Evolutionary conservation across 2,797 vertebrate species (phyloP), one percentile per base, ranked within the genome.

Genomic region (Labeo calbasu): DNA sequence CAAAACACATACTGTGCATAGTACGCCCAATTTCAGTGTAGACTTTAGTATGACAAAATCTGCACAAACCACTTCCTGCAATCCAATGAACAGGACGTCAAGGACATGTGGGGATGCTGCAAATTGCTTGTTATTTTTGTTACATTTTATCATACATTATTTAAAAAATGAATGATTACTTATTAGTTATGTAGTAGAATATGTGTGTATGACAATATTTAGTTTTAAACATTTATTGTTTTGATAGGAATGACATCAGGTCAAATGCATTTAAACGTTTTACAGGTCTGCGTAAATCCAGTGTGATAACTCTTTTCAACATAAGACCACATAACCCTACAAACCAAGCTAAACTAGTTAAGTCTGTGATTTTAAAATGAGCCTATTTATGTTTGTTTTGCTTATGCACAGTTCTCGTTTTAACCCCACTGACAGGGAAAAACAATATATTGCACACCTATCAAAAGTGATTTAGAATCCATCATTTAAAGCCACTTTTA

Each of bases 381-480:
- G 61, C 25, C 25, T 14, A 19, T 82, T 28, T 14, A 51, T n/a
- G 28, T 43, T 83, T 40, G 5, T 11, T 51, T 63, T 73, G 43
- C 25, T 73, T 82, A 63, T 51, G 19, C 69, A 32, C 68, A 63
- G 55, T 73, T 83, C 19, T 65, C 21, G 14, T 46, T 36, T 40
- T 68, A 46, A 83, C 40, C 48, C 21, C 72, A 43, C 61, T 6
- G 21, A 43, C 40, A 71, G 8, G 48, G 14, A 23, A 68, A 55
- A 32, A 68, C 46, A 1, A 11, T 11, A 40, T 82, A 83, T 69
- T 77, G 65, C 82, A 83, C 73, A 83, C 10, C 13, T 36, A 80
- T 69, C 43, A 66, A 23, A 28, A 71, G 53, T 9, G 40, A 61
- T 61, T 82, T 43, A 50, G 53, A 53, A 53, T 53, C 19, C 14